These are phyloP conservation scores for Drosophila melanica DNA, from an alignment of 1,140 invertebrate species.

Conservation along the genomic window DNA sequence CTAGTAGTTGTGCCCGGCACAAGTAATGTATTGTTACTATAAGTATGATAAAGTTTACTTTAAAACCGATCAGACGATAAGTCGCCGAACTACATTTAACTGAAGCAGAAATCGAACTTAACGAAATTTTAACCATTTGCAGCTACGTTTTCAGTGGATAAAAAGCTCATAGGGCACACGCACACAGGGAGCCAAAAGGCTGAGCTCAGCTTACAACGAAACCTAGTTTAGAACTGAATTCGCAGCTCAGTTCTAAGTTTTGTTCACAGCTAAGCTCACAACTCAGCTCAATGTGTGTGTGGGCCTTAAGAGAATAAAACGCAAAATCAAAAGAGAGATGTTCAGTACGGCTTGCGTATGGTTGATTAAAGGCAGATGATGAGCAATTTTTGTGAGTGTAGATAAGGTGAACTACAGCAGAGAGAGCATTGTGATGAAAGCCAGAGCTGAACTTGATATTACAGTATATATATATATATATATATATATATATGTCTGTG, in stretches of 20 bases:
- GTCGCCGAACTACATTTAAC: slow-evolving; percentile 35
- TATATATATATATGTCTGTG: no score
- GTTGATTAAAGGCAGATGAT: slow-evolving; percentile 13
- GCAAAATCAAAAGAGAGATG: neutral
- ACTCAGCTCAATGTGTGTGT: neutral
- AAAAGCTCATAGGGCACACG: neutral
- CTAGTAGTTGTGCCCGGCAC: slow-evolving; percentile 85
- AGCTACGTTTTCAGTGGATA: slow-evolving; percentile 25
- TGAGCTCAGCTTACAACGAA: slow-evolving; percentile 1
- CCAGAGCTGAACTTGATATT: slow-evolving; percentile 4
- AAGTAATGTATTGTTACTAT: slow-evolving; percentile 85
- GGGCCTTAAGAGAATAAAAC: neutral
- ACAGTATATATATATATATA: no score
- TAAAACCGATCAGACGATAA: slow-evolving; percentile 54
- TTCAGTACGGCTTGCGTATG: neutral
- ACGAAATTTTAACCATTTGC: slow-evolving; percentile 15
- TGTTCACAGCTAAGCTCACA: neutral
- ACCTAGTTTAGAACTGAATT: no score
- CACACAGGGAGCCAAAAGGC: neutral
- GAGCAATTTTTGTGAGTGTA: slow-evolving; percentile 3
- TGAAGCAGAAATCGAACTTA: slow-evolving; percentile 24
- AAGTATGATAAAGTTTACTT: slow-evolving; percentile 82
- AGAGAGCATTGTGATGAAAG: slow-evolving; percentile 15
- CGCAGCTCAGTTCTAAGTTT: no score
- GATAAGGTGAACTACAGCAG: slow-evolving; percentile 3